Evolutionary conservation across 2,797 vertebrate genomes (phyloP).

Genomic region (Thamnophis elegans): DNA sequence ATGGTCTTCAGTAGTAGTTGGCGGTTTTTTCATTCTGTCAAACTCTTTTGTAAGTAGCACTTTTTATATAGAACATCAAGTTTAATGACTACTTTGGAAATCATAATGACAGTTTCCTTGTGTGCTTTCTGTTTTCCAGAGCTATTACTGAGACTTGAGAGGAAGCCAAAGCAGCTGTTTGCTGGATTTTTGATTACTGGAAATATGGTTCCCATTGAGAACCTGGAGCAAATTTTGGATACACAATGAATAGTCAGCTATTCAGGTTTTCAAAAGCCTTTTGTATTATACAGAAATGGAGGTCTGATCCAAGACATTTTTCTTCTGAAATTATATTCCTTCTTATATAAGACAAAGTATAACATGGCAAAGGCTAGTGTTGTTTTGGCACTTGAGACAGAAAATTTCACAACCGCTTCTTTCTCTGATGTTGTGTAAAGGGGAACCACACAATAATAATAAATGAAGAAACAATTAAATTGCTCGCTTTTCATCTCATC

Average conservation of each 20-base stretch:
- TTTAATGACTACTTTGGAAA: slow-evolving; percentile 19
- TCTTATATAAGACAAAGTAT: background rate
- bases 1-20: background rate
- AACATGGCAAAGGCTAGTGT: background rate
- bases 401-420: background rate
- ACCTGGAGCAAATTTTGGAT: background rate
- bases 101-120: slow-evolving; percentile 14
- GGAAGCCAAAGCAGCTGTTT: slow-evolving; percentile 19
- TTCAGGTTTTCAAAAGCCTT: background rate
- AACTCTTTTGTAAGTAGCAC: background rate
- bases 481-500: background rate
- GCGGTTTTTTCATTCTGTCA: background rate
- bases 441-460: background rate
- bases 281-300: background rate
- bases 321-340: background rate
- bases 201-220: slow-evolving; percentile 5
- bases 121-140: slow-evolving; percentile 7
- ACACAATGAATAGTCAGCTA: background rate
- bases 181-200: slow-evolving; percentile 8
- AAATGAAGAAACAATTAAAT: background rate
- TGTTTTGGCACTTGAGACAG: background rate
- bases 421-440: background rate
- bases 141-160: slow-evolving; percentile 22
- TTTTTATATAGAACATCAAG: slow-evolving; percentile 23
- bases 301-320: background rate